These are phyloP conservation scores for Drosophila nigrodunni DNA, from an alignment of 1,140 invertebrate genomes.

Conservation along the genomic window DNA sequence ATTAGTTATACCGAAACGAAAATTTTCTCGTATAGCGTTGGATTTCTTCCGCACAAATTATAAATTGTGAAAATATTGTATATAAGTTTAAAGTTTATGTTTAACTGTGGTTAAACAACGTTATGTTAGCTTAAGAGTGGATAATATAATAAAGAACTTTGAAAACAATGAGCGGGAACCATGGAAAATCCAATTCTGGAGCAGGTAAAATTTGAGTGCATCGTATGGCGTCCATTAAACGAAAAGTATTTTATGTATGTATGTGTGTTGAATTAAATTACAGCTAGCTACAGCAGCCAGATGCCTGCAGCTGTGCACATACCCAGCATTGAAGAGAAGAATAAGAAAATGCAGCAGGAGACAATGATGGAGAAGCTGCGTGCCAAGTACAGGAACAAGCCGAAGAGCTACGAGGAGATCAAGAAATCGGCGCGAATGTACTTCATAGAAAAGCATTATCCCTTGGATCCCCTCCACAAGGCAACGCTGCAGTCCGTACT, in stretches of 20 bases:
- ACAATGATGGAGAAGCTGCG: constrained; percentile 72
- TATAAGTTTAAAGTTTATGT: background rate
- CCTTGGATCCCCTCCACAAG: constrained; percentile 93
- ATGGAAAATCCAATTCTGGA: background rate
- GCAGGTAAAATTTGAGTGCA: constrained; percentile 13
- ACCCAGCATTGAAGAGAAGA: constrained; percentile 65
- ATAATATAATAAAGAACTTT: background rate
- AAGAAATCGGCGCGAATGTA: constrained; percentile 93
- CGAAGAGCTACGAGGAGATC: constrained; percentile 92
- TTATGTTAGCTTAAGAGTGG: background rate
- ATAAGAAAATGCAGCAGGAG: constrained; percentile 70
- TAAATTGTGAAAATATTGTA: background rate
- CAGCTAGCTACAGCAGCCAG: constrained; percentile 1
- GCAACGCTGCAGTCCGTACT: constrained; percentile 94
- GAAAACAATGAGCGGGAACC: constrained; percentile 12
- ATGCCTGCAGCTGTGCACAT: constrained; percentile 1
- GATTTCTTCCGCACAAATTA: background rate
- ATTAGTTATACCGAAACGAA: background rate
- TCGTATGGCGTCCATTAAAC: background rate
- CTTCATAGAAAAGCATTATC: constrained; percentile 92
- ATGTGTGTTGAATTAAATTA: background rate
- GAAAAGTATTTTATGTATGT: no score
- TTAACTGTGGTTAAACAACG: constrained; percentile 1
- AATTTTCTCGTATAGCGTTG: background rate
- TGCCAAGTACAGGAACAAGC: constrained; percentile 84